Conservation (phyloP, 1,140 invertebrate genomes). For the Nebria ingens region DNA sequence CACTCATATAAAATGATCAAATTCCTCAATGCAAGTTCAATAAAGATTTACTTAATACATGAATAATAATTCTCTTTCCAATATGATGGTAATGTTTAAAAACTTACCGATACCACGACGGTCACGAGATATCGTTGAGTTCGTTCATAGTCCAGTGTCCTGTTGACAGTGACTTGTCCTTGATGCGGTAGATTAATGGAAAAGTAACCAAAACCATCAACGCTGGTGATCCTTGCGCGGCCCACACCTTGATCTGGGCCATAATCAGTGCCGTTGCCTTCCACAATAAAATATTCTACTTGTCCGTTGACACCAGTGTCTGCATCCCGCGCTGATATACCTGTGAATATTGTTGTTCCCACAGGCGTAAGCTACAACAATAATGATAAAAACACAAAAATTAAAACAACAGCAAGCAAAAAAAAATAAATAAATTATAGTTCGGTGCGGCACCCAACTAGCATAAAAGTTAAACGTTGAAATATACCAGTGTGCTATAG, state of each 20-base stretch:
- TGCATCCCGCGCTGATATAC: constrained; percentile 69
- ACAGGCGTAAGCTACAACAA: constrained; percentile 67
- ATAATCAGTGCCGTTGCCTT: constrained; percentile 41
- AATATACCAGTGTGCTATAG: too few species aligned
- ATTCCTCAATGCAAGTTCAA: too few species aligned
- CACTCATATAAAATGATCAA: too few species aligned
- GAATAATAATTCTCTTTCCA: too few species aligned
- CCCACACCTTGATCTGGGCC: constrained; percentile 47
- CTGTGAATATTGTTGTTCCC: constrained; percentile 76
- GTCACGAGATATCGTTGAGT: constrained; percentile 82
- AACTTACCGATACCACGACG: constrained; percentile 78
- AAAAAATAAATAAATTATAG: too few species aligned
- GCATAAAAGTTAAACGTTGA: too few species aligned
- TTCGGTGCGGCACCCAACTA: too few species aligned
- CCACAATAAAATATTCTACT: constrained; percentile 67
- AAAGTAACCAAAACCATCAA: constrained; percentile 73
- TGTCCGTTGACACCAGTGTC: constrained; percentile 80
- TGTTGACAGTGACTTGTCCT: constrained; percentile 80
- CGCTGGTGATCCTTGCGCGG: constrained; percentile 45
- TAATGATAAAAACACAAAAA: constrained; percentile 16
- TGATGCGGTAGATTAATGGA: constrained; percentile 80
- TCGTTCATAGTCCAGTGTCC: constrained; percentile 78
- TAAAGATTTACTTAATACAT: too few species aligned
- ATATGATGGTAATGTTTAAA: too few species aligned
- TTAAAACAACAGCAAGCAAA: too few species aligned